Evolutionary conservation across 2,113 vertebrate genomes (phyloP), one percentile per base, ranked within the genome.

Genomic region (Embiotoca jacksoni): DNA sequence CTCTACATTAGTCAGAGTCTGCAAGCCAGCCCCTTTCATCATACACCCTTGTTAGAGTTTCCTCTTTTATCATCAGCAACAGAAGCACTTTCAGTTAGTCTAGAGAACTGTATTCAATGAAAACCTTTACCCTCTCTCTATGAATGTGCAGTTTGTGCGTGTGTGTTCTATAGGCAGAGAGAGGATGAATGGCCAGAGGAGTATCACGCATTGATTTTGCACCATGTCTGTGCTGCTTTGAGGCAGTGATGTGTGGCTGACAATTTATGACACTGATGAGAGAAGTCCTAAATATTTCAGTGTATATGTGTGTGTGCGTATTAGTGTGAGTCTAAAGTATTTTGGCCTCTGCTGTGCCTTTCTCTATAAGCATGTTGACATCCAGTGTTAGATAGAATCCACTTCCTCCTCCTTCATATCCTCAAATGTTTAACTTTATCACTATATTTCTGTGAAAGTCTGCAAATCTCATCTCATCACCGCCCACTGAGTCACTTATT

Each of bases 121-220:
- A 75, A 75, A 64, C 53, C 36, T 44, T 23, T 10, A n/a, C 50
- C 53, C 15, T 64, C 0, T 23, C 5, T 60, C 33, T 5, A 15
- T 14, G 32, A 50, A 41, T 53, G 3, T 46, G 30, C 30, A 3
- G 7, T 71, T 15, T 67, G 10, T 36, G 35, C 49, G 47, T 15
- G 33, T 47, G 31, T 9, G 7, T 46, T 39, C 7, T 63, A 47
- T 62, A 63, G 41, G 3, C 31, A 53, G 7, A 72, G 30, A 79
- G 57, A 52, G 62, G 76, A 76, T 70, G 37, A 56, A 72, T 76
- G 55, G 76, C 75, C 11, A 33, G 57, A 33, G 56, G 30, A 82
- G 44, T 78, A 61, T 75, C 69, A 75, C 59, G 16, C 81, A 88
- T 92, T 87, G 91, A 94, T 88, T 87, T 90, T 86, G 72, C 58